Evolutionary conservation across 92 coral and sea anemone species (phyloP), one percentile per base, ranked within the genome.

Genomic region (Muricea muricata): DNA sequence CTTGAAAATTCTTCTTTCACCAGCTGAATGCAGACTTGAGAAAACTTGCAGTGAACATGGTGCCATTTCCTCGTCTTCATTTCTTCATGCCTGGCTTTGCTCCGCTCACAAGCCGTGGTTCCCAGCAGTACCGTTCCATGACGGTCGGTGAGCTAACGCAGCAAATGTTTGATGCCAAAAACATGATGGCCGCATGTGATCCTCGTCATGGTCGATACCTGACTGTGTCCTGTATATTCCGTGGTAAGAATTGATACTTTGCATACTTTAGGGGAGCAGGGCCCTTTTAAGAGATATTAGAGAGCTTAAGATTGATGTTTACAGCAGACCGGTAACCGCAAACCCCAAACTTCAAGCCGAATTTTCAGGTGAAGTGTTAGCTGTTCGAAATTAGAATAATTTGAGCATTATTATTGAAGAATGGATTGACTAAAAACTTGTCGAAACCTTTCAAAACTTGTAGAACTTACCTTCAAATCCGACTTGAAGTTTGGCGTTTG

Each of bases 21-120:
- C 81, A 93, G 97, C 54, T 93, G 73, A 93, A 93, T 73, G 97
- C 97, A 20, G 97, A 93, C 35, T 92, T 91, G 73, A 85, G 97
- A 24, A 93, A 93, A 82, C 93, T 93, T 20, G 97, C 97, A 6
- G 97, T 93, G 41, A 93, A 93, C 90, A 93, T 91, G 97, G 97
- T 93, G 30, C 97, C 97, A 52, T 93, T 93, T 75, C 97, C 97
- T 3, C 94, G 97, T 35, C 88, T 93, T 5, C 97, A 93, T 78
- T 93, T 93, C 85, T 93, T 93, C 84, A 93, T 93, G 81, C 97
- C 97, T 18, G 97, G 97, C 54, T 93, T 93, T 63, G 97, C 97
- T 7, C 97, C 97, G 48, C 82, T 93, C n/a, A 69, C 93, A 68
- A 93, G 97, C 66, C 93, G 94, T 33, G 92, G 81, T 58, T 48